Evolutionary conservation across 30 jellyfish, hydroid and myxozoan genomes (phyloP), one percentile per base, ranked within the genome.

Genomic region (Nemopilema nomurai): DNA sequence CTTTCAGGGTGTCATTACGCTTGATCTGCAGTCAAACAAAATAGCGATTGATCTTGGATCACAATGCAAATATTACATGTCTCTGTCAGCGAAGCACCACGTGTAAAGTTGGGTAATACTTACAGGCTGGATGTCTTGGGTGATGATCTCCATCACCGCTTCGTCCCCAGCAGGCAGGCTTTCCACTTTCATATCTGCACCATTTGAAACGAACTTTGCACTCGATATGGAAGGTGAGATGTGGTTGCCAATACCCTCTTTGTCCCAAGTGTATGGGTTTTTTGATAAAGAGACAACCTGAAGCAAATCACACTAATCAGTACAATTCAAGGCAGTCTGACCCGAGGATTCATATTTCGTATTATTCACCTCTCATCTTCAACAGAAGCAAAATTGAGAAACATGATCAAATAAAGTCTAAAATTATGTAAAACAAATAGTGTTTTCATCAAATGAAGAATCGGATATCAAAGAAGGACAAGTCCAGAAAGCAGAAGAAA

Each of bases 221-320:
- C 83, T 81, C 51, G 90, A 33, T n/a, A 69, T 50, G 26, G 90
- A 3, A 26, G 90, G 83, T 20, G 83, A 49, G 31, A 81, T 19
- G 21, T 23, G 8, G 1, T 69, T 81, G 53, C 83, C 90, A 49
- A 49, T 70, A 25, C 67, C 64, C 13, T 41, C 83, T 49, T 41
- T 18, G 63, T 68, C 83, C 90, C 67, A 69, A 18, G 64, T 23
- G 74, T 68, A 52, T 18, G 90, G 90, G 51, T 70, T 81, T 13
- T 82, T 82, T 21, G 62, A 28, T 53, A 81, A 68, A 1, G 83
- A 66, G 16, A 81, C 67, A 83, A 81, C 68, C 90, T 81, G 25
- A 26, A 71, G 28, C n/a, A 71, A 66, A 67, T 1, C 20, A 32
- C n/a, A 23, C 21, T 23, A 23, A 0, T 29, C 23, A 3, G 76